These are phyloP conservation scores for Zosterops hypoxanthus DNA, from an alignment of 2,113 vertebrate genomes.

Conservation along the genomic window DNA sequence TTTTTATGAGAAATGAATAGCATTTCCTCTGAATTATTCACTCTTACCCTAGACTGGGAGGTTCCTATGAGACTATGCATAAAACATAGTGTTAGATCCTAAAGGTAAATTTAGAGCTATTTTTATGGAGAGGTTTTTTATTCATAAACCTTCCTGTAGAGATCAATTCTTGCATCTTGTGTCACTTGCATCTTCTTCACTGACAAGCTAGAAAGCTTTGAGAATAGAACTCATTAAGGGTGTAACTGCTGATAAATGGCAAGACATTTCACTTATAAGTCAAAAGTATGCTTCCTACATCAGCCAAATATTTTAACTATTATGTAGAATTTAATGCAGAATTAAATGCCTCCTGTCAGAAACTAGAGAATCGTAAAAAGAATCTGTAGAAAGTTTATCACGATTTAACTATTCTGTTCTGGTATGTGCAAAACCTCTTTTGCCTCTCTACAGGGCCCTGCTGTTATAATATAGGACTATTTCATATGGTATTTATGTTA, in stretches of 20 bases:
- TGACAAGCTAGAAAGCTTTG: background rate
- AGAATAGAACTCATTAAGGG: background rate
- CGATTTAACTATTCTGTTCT: background rate
- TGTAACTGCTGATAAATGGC: constrained; percentile 18
- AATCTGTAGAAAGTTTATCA: background rate
- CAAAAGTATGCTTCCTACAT: background rate
- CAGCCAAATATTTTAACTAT: background rate
- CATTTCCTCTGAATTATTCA: background rate
- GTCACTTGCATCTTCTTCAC: background rate
- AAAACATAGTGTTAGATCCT: background rate
- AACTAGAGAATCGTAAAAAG: background rate
- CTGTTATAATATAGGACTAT: background rate
- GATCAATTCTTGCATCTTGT: background rate
- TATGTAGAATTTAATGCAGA: background rate
- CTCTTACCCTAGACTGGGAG: background rate
- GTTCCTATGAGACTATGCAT: background rate
- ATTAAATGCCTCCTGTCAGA: background rate
- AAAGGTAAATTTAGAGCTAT: background rate
- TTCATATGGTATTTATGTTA: background rate
- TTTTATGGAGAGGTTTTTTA: background rate
- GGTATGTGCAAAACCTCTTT: background rate
- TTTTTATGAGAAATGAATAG: background rate
- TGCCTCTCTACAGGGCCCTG: background rate
- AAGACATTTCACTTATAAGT: background rate
- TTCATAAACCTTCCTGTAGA: background rate